Percentiles rank a stretch among this genome's conserved stretches.
Evolutionary conservation across 2,888 invertebrate species (phyloP).

Genomic region (Drosophila subquinaria): DNA sequence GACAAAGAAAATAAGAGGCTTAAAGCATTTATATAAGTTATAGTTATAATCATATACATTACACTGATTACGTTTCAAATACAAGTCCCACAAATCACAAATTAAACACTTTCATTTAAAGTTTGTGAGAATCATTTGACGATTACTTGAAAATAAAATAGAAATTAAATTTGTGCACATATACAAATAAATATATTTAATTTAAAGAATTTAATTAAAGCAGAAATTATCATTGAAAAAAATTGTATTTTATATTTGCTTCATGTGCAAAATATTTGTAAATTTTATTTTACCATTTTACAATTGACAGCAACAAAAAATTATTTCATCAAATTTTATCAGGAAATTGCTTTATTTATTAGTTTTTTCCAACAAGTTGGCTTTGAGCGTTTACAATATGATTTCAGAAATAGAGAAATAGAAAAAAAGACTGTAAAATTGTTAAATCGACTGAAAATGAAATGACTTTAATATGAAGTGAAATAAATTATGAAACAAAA

Average conservation of each 20-base stretch:
- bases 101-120: neutral
- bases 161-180: neutral
- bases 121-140: neutral
- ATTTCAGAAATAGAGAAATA: neutral
- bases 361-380: neutral
- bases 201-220: neutral
- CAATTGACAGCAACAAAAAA: neutral
- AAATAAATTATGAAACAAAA: conserved; percentile 10
- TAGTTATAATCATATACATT: neutral
- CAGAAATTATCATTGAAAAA: neutral
- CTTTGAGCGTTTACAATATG: neutral
- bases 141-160: neutral
- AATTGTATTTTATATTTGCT: neutral
- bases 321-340: neutral
- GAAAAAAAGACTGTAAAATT: neutral
- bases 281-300: neutral
- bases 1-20: neutral
- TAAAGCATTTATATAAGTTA: neutral
- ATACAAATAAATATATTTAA: neutral
- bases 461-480: conserved; percentile 7
- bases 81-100: neutral
- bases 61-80: neutral
- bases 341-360: neutral
- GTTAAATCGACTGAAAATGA: conserved; percentile 3
- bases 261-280: neutral